A percentile compares a stretch with the other conserved stretches of the same genome.
These are phyloP conservation scores for Kradibia gibbosae DNA, from an alignment of 1,140 invertebrate species.

Conservation along the genomic window DNA sequence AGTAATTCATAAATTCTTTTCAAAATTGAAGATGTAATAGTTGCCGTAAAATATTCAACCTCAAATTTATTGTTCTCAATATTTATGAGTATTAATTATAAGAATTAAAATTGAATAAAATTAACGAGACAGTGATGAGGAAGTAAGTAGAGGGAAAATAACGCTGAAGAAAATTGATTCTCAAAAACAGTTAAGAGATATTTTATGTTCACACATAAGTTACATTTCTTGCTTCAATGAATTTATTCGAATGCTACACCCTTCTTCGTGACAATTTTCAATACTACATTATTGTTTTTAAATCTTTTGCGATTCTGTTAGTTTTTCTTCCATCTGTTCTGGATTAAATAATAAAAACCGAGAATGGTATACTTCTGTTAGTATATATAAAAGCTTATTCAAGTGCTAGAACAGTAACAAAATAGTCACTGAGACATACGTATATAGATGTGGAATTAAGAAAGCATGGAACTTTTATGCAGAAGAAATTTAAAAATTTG, in stretches of 20 bases:
- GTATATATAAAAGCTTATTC: neutral
- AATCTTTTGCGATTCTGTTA: too few species aligned
- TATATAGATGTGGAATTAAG: neutral
- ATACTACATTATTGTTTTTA: too few species aligned
- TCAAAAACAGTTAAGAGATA: constrained; percentile 26
- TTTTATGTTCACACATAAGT: constrained; percentile 41
- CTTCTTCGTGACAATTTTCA: neutral
- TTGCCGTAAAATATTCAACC: neutral
- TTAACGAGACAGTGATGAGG: too few species aligned
- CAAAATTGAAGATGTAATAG: neutral
- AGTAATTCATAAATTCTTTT: too few species aligned
- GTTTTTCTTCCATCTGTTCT: too few species aligned
- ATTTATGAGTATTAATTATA: too few species aligned
- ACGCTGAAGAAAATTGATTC: constrained; percentile 31
- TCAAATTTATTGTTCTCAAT: neutral
- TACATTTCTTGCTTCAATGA: constrained; percentile 47
- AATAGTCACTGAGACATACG: neutral
- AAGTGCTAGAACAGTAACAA: neutral
- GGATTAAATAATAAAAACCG: too few species aligned
- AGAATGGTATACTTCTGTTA: neutral
- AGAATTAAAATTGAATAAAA: constrained; percentile 5
- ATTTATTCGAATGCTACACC: constrained; percentile 26
- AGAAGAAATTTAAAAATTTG: constrained; percentile 18
- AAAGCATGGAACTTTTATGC: neutral
- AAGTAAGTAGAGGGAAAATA: neutral